Conservation (phyloP, 2,888 invertebrate species). For the Mimas tiliae region DNA sequence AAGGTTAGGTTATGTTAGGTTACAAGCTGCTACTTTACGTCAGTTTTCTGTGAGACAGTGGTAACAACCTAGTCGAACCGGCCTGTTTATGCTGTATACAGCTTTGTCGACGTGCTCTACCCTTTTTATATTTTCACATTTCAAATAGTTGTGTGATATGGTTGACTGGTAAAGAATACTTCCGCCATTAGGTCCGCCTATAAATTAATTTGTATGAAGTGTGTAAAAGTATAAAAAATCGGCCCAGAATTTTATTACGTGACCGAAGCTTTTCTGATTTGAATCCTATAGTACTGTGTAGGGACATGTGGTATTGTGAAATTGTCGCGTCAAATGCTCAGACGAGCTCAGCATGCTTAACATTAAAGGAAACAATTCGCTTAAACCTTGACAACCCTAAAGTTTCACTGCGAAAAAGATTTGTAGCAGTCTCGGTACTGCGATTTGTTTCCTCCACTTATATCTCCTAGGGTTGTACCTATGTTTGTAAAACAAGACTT, state of each 20-base stretch:
- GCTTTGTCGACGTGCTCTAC: too few species aligned
- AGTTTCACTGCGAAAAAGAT: constrained; percentile 10
- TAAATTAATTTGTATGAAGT: too few species aligned
- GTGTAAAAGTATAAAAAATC: too few species aligned
- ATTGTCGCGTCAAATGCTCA: neutral
- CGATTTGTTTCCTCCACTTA: neutral
- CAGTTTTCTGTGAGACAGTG: too few species aligned
- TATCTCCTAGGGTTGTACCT: neutral
- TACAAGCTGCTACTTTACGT: too few species aligned
- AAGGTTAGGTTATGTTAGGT: too few species aligned
- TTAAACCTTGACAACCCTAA: neutral
- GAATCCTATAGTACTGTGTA: neutral
- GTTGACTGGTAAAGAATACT: too few species aligned
- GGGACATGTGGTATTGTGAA: neutral
- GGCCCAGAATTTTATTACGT: neutral
- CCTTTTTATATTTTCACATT: too few species aligned
- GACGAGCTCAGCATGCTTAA: neutral
- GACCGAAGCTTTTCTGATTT: neutral
- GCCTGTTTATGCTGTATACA: too few species aligned
- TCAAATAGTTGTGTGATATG: too few species aligned
- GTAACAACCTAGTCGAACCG: too few species aligned
- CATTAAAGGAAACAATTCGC: neutral
- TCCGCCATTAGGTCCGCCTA: too few species aligned
- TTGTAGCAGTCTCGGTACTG: constrained; percentile 9
- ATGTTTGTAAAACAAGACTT: constrained; percentile 13